Base-by-base conservation (phyloP, 92 coral and sea anemone species). In the Muricea muricata region DNA sequence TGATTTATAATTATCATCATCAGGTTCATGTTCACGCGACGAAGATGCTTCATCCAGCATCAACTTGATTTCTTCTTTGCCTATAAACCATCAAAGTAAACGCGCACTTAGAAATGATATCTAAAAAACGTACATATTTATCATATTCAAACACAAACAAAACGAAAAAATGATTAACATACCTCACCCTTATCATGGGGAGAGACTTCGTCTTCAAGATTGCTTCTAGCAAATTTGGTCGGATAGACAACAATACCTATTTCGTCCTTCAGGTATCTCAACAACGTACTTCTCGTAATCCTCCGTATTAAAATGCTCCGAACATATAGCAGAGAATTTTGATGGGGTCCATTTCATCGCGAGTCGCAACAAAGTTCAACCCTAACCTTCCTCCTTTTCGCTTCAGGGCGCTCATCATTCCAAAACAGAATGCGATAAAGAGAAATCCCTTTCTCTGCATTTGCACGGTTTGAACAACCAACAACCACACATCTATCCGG, bases 351-450 rank as follows among this genome's bases (percentile, higher is more conserved):
- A 70, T 18, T 70, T 70, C 5, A 26, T 54, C 26, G 25, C 13
- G 30, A 0, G 67, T 25, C 15, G 67, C 32, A 12, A 76, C 66
- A 48, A 52, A 76, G 25, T 26, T 31, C 26, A 76, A 13, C 81
- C 81, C 52, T 52, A 17, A 15, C 67, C 23, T 29, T 76, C 81
- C 29, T 76, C 24, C 61, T 32, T 65, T 74, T 74, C 2, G 80
- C 80, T 74, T 74, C 63, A 18, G 37, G 17, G 17, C 80, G 30
- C 35, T 74, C 41, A 20, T 74, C 80, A 37, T 74, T 74, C 58
- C 58, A 74, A 17, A 74, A 74, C 24, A 65, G 80, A 25, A 74
- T 74, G 23, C 63, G 81, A 76, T 76, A 68, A 76, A 76, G 81
- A 7, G 81, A 76, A 1, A n/a, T n/a, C n/a, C n/a, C n/a, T n/a